These are phyloP conservation scores for Idaea straminata DNA, from an alignment of 2,888 invertebrate genomes.

Conservation along the genomic window DNA sequence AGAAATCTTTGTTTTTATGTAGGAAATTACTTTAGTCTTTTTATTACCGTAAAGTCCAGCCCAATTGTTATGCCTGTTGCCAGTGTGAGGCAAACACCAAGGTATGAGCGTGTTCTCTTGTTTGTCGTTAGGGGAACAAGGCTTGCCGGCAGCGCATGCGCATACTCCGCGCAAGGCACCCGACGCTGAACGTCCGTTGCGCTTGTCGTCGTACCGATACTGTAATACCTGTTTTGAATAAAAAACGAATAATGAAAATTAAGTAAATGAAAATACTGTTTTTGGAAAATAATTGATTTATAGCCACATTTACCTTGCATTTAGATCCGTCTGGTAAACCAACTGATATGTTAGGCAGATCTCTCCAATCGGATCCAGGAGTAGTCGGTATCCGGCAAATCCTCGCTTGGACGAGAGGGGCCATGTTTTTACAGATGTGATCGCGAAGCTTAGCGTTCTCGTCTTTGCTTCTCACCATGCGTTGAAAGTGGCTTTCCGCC, in stretches of 20 bases:
- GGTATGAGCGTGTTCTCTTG: conserved; percentile 92
- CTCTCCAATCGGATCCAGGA: conserved; percentile 92
- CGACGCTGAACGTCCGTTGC: conserved; percentile 63
- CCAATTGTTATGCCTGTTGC: conserved; percentile 92
- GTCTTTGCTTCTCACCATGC: conserved; percentile 82
- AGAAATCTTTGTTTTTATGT: too few species aligned
- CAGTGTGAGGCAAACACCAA: conserved; percentile 94
- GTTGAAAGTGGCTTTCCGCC: conserved; percentile 88
- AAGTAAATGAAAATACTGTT: background rate
- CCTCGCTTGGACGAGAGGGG: conserved; percentile 87
- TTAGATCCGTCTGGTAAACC: conserved; percentile 85
- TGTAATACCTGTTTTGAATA: conserved; percentile 56
- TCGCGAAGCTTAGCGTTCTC: conserved; percentile 82
- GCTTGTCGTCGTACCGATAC: conserved; percentile 70
- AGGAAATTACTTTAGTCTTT: conserved; percentile 7
- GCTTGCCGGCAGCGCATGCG: conserved; percentile 82
- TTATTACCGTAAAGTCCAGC: conserved; percentile 86
- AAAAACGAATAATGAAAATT: background rate
- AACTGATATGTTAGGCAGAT: conserved; percentile 88
- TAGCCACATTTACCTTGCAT: conserved; percentile 62
- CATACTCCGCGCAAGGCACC: conserved; percentile 87
- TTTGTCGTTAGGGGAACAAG: conserved; percentile 85
- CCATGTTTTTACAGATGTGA: conserved; percentile 93
- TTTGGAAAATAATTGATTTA: background rate
- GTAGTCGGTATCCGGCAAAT: conserved; percentile 87